Conservation (phyloP, 1,140 invertebrate species). For the Diachasma alloeum region DNA sequence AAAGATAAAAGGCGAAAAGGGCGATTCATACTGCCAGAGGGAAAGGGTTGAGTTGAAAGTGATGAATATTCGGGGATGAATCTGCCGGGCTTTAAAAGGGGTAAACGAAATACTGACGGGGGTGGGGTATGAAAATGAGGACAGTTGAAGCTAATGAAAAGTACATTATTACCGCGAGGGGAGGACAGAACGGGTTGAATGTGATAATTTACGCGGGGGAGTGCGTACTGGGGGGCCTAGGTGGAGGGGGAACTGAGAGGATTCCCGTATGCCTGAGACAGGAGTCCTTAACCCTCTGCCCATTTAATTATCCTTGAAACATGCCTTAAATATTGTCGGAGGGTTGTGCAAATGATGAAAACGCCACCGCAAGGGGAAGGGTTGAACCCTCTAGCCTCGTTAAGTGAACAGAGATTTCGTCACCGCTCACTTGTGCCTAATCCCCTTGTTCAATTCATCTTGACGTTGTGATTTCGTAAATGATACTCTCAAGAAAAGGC, state of each 20-base stretch:
- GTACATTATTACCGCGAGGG: slow-evolving; percentile 37
- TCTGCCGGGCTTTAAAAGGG: background rate
- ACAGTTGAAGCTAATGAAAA: slow-evolving; percentile 38
- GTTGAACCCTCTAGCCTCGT: slow-evolving; percentile 30
- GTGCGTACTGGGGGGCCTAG: background rate
- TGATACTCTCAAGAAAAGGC: background rate
- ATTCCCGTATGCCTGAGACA: slow-evolving; percentile 5
- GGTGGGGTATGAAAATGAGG: background rate
- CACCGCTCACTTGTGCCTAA: background rate
- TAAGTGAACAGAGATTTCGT: slow-evolving; percentile 38
- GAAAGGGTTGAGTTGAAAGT: slow-evolving; percentile 29
- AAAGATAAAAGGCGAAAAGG: background rate
- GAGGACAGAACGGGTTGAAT: slow-evolving; percentile 32
- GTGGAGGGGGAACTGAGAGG: background rate
- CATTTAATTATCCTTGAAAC: slow-evolving; percentile 42
- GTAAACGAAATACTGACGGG: background rate
- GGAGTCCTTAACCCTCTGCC: slow-evolving; percentile 29
- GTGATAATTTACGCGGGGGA: slow-evolving; percentile 39
- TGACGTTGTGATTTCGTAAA: background rate
- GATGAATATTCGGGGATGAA: slow-evolving; percentile 37
- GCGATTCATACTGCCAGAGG: background rate
- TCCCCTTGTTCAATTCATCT: background rate
- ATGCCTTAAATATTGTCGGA: slow-evolving; percentile 40
- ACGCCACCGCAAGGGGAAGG: slow-evolving; percentile 24
- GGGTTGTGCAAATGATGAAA: slow-evolving; percentile 33